Evolutionary conservation across 2,888 invertebrate species (phyloP).

Genomic region (Macrophya alboannulata): DNA sequence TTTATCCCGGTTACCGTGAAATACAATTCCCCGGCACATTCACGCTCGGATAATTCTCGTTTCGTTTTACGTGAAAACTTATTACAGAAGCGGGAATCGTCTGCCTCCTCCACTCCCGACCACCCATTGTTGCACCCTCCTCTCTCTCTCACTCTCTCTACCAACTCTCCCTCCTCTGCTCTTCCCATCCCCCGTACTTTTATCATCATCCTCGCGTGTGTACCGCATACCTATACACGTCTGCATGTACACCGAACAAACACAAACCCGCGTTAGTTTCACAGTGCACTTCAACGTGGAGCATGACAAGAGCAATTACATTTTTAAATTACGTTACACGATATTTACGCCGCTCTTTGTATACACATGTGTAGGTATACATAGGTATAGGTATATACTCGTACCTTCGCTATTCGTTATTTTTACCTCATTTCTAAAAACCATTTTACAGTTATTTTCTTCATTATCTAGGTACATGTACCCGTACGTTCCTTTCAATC

Average conservation of each 20-base stretch:
- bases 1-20: constrained; percentile 68
- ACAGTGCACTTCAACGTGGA: constrained; percentile 64
- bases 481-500: not conserved
- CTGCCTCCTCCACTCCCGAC: constrained; percentile 67
- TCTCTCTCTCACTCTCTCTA: constrained; percentile 13
- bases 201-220: not conserved
- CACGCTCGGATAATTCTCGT: constrained; percentile 79
- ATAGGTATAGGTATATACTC: not conserved
- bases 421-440: constrained; percentile 59
- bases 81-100: constrained; percentile 69
- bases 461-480: not conserved
- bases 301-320: constrained; percentile 79
- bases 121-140: constrained; percentile 56
- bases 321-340: constrained; percentile 79
- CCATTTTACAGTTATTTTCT: constrained; percentile 50
- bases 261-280: not conserved
- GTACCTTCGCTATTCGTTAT: not conserved
- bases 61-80: constrained; percentile 78
- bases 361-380: constrained; percentile 41
- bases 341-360: constrained; percentile 76
- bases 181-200: not conserved
- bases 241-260: not conserved
- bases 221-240: not conserved
- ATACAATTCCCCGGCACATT: constrained; percentile 79
- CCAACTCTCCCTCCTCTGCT: constrained; percentile 28